Base-by-base conservation (phyloP, 2,797 vertebrate genomes). In the Rachycentron canadum region DNA sequence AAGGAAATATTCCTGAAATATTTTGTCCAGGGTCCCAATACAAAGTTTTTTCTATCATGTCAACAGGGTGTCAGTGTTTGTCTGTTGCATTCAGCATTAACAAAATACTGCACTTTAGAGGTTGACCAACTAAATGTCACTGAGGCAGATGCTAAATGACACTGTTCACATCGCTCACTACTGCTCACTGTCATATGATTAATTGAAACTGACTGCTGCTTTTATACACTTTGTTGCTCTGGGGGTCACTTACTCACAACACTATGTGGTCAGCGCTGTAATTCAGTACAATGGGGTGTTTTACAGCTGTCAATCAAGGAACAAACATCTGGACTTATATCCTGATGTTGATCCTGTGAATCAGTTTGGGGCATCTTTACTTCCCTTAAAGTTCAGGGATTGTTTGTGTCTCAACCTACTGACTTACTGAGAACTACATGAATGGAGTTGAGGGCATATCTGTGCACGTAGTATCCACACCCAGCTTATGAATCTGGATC, bases 101-200 rank as follows among this genome's bases (percentile, higher is more conserved):
- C 40, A 41, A 41, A 41, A 41, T 10, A 13, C 50, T 30, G 26
- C 6, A 21, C 52, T 26, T 13, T 25, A 23, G 23, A 52, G 23
- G 1, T 50, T 26, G 23, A 26, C 23, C 50, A 14, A 19, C 26
- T 55, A 30, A 55, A 55, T 30, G 52, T 30, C 7, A 30, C 25
- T 19, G 16, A 17, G 17, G 30, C 52, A 28, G 52, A 53, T 53
- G 50, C 13, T 13, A 16, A 53, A 53, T 11, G 50, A 26, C 25
- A 50, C 21, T 8, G 40, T 16, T 49, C 41, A 49, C 16, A 50
- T 50, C 6, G 6, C 16, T 43, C 21, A n/a, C 13, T 55, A 21
- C 69, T 63, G 26, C 49, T 55, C 47, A 34, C 59, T 45, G 59
- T 63, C 49, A 43, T 19, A 19, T 19, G 7, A 53, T 53, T 23